Evolutionary conservation across 2,888 invertebrate genomes (phyloP), one percentile per base, ranked within the genome.

Genomic region (Pseudoips prasinana): DNA sequence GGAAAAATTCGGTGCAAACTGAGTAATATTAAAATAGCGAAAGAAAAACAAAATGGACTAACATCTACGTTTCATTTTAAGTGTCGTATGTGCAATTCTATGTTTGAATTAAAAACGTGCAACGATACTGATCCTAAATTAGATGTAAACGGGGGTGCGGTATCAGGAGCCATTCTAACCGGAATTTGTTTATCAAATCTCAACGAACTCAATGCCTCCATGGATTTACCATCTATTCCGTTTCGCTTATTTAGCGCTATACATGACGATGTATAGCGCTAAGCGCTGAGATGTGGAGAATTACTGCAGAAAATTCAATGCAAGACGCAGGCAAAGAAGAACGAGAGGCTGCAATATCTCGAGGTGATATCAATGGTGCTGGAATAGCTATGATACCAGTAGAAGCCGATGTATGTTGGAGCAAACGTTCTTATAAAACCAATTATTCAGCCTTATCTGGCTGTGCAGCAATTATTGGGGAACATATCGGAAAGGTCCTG

Each of bases 71-170:
- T 41, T 36, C 10, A 28, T 19, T 11, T 34, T 5, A 31, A 39
- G 22, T 39, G 33, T 33, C 23, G 10, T 5, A 31, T 39, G 39
- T 33, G 27, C 30, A 27, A 29, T 4, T 33, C 33, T 18, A 30
- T 20, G n/a, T 39, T 39, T 39, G 8, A 22, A 24, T 17, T 39
- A 33, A 33, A 34, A 24, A 31, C 35, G 3, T 30, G 14, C 14
- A 14, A 14, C 14, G 14, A 14, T 3, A 14, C 2, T 14, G 5
- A 14, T 14, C 5, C 5, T 5, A 20, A 20, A 4, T 23, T 23
- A 4, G 6, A 23, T 23, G 23, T 23, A 3, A 23, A 23, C 6
- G 6, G 8, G 3, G 23, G 23, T 2, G 23, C 9, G 6, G 9
- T 9, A 8, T 23, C 23, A 23, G 23, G 23, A 9, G 23, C 23